Base-by-base conservation (phyloP, 37 sponge, comb jelly and placozoan species). In the Ephydatia muelleri region DNA sequence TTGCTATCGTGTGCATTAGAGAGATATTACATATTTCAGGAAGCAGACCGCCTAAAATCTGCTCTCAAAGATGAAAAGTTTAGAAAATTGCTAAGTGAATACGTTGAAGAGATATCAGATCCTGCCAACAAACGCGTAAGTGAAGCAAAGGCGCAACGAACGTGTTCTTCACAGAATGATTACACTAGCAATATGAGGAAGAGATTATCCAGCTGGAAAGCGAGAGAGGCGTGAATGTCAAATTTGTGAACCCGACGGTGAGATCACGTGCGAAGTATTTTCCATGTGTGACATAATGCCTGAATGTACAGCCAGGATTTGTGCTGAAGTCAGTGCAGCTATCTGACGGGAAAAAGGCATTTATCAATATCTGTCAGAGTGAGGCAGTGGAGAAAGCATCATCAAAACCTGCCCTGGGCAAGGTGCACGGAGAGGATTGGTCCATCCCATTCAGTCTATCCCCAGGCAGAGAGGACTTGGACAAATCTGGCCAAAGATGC, bases 31-130 rank as follows among this genome's bases (percentile, higher is more conserved):
- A 31, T 32, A 3, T 67, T 22, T 38, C 43, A 97, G 91, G 98
- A 97, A 57, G 83, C 77, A 21, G 85, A 91, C 47, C 82, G 48
- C 35, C 26, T 97, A 0, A 67, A 23, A 16, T 75, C 86, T 30
- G 98, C 98, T 13, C 78, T 97, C 65, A 88, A 93, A 76, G 89
- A 97, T 26, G 92, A 95, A 49, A 92, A 95, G 32, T 97, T 97
- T 80, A 81, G 98, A 3, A 93, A 95, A 43, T 73, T 97, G 36
- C 49, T 97, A 38, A 72, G n/a, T 19, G 95, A 95, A 9, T 97
- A 97, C 82, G 96, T 92, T 12, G 35, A 97, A 47, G 96, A 97
- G 49, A 91, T 97, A 49, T 76, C 87, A 27, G 90, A 95, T 40
- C 96, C 98, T 2, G 92, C 89, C 27, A 95, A 95, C 87, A 89